These are phyloP conservation scores for Elanoides forficatus DNA, from an alignment of 2,113 vertebrate species.

Conservation along the genomic window DNA sequence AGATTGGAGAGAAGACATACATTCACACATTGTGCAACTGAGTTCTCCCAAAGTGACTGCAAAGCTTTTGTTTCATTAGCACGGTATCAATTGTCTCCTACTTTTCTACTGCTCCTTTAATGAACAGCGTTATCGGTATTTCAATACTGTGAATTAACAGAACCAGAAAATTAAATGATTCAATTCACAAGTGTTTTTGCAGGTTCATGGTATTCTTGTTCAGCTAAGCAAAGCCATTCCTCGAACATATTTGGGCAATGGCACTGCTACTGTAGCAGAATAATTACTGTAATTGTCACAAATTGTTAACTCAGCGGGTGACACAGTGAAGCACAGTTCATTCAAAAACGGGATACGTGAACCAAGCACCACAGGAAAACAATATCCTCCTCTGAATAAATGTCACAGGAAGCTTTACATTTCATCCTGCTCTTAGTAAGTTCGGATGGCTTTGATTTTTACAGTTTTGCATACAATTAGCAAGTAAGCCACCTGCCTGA, in stretches of 20 bases:
- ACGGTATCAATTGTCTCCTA: not conserved
- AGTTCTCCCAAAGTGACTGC: not conserved
- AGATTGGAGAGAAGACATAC: not conserved
- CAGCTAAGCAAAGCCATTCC: not conserved
- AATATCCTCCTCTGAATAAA: not conserved
- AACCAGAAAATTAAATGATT: not conserved
- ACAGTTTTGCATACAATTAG: not conserved
- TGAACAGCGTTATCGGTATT: not conserved
- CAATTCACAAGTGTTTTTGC: not conserved
- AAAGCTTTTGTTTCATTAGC: not conserved
- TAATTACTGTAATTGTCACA: not conserved
- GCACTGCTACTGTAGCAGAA: not conserved
- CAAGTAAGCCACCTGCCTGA: not conserved
- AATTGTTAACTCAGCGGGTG: not conserved
- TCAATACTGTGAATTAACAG: not conserved
- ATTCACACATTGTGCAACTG: not conserved
- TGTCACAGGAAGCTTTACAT: not conserved
- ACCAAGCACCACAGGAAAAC: not conserved
- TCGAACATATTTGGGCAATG: not conserved
- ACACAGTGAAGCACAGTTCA: not conserved
- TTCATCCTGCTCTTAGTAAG: not conserved
- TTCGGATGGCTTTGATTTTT: not conserved
- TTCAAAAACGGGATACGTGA: not conserved
- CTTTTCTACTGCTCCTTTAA: not conserved
- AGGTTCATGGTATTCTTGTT: not conserved